Evolutionary conservation across 2,888 invertebrate genomes (phyloP).

Genomic region (Lypha dubia): DNA sequence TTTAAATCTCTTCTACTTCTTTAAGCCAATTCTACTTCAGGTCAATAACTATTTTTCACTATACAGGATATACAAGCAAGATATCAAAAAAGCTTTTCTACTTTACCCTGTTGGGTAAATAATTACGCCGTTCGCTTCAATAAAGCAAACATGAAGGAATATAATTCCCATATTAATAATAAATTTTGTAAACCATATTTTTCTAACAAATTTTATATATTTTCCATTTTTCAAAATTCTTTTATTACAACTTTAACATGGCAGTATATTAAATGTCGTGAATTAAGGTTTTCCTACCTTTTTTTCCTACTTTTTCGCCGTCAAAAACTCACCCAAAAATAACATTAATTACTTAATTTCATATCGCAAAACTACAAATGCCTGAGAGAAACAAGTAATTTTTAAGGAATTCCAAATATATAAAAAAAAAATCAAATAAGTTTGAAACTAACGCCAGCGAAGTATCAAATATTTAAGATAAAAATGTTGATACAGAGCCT

Average conservation of each 20-base stretch:
- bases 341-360: conserved; percentile 49
- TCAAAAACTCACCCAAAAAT: conserved; percentile 17
- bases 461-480: conserved; percentile 43
- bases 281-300: not conserved
- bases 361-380: not conserved
- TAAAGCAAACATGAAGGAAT: no score
- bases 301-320: not conserved
- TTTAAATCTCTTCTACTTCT: no score
- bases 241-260: not conserved
- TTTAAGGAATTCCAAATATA: conserved; percentile 38
- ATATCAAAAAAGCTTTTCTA: no score
- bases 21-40: no score
- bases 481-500: conserved; percentile 33
- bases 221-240: not conserved
- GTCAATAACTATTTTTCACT: no score
- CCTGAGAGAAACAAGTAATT: conserved; percentile 6
- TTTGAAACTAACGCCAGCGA: conserved; percentile 7
- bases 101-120: no score
- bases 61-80: no score
- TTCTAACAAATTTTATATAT: not conserved
- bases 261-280: not conserved
- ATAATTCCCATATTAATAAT: no score
- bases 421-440: conserved; percentile 21
- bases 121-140: no score
- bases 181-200: no score